These are phyloP conservation scores for Ferrisia virgata DNA, from an alignment of 2,888 invertebrate genomes.

Conservation along the genomic window DNA sequence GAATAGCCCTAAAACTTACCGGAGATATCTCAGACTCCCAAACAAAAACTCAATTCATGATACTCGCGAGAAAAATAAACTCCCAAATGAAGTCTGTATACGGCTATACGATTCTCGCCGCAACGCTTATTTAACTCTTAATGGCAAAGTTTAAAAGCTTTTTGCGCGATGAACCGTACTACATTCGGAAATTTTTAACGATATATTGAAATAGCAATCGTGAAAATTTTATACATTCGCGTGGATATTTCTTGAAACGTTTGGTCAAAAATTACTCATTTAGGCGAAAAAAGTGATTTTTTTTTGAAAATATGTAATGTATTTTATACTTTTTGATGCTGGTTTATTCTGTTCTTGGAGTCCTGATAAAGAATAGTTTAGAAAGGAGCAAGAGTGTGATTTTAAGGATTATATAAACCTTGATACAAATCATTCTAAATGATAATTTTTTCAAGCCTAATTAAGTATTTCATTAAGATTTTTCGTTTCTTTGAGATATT, in stretches of 20 bases:
- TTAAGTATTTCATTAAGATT: no score
- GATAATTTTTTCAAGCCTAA: no score
- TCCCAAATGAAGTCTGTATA: constrained; percentile 14
- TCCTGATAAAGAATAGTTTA: no score
- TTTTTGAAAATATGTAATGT: no score
- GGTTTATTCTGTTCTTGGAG: no score
- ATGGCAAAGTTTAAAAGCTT: constrained; percentile 12
- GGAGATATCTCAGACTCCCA: not conserved
- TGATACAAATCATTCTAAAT: no score
- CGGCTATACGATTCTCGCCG: not conserved
- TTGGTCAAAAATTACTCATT: not conserved
- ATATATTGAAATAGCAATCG: not conserved
- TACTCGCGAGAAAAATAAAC: constrained; percentile 27
- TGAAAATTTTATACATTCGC: not conserved
- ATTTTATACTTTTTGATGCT: no score
- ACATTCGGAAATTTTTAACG: not conserved
- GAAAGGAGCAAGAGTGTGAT: no score
- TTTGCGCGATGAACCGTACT: not conserved
- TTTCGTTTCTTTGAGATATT: no score
- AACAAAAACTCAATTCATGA: constrained; percentile 21
- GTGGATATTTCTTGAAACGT: not conserved
- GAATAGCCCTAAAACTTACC: constrained; percentile 29
- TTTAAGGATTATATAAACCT: no score
- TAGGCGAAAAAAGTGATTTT: no score
- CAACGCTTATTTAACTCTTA: not conserved